A percentile compares a stretch with the other conserved stretches of the same genome.
Evolutionary conservation across 1,140 invertebrate species (phyloP).

Genomic region (Listronotus oregonensis): DNA sequence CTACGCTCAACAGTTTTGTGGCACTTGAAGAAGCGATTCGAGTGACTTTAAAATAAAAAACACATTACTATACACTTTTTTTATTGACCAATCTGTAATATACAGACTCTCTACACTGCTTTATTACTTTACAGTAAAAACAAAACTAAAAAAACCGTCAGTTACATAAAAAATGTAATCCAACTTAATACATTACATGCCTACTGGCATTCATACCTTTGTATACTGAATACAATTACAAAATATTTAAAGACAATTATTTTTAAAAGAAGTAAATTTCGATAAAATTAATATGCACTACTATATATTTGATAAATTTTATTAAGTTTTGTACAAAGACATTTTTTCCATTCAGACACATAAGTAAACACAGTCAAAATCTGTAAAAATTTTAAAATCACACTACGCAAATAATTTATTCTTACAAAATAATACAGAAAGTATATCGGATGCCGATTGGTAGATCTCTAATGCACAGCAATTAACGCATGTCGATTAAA

Average conservation of each 20-base stretch:
- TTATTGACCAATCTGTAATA: slow-evolving; percentile 32
- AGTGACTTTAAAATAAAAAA: background rate
- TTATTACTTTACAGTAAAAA: slow-evolving; percentile 31
- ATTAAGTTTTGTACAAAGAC: slow-evolving; percentile 16
- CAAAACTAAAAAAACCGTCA: slow-evolving; percentile 5
- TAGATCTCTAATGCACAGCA: background rate
- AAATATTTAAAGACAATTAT: slow-evolving; percentile 1
- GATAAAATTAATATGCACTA: slow-evolving; percentile 2
- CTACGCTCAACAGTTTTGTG: too few relatives aligned
- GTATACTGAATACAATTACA: background rate
- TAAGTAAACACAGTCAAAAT: slow-evolving; percentile 3
- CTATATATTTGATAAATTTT: slow-evolving; percentile 1
- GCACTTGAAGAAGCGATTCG: too few relatives aligned
- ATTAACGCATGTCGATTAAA: too few relatives aligned
- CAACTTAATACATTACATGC: background rate
- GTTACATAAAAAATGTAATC: slow-evolving; percentile 5
- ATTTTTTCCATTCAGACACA: slow-evolving; percentile 7
- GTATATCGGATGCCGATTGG: background rate
- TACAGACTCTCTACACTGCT: slow-evolving; percentile 27
- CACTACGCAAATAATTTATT: slow-evolving; percentile 6
- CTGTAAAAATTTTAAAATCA: slow-evolving; percentile 12
- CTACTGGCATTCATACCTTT: background rate
- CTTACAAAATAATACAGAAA: background rate
- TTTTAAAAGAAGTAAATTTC: background rate
- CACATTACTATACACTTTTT: slow-evolving; percentile 9